Base-by-base conservation (phyloP, 2,888 invertebrate species). In the Tyria jacobaeae region DNA sequence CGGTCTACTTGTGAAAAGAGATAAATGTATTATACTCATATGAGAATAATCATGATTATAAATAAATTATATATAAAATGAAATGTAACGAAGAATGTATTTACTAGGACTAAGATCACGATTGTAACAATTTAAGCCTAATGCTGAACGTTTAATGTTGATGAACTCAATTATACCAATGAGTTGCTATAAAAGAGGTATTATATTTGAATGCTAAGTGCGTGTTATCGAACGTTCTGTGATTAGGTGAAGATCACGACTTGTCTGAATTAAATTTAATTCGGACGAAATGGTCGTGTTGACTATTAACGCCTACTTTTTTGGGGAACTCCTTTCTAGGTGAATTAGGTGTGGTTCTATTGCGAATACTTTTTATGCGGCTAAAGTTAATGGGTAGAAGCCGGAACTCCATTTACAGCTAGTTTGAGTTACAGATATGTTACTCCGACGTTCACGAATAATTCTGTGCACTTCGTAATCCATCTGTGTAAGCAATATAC, bases 241-340 rank as follows among this genome's bases (percentile, higher is more conserved):
- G 66, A 70, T 76, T 71, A 73, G 70, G 64, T 68, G 68, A 62
- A 49, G 64, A 75, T 78, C 82, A 82, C 80, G 81, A 76, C 56
- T 58, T 59, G 60, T 64, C 69, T 82, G 86, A 86, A 89, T 89
- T 81, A 80, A 78, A 80, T 78, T 78, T 87, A 85, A 89, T 88
- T 89, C 86, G 78, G 73, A 60, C 78, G 73, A 76, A 75, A 78
- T 76, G 79, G 79, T 80, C 78, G 76, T 76, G 72, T 64, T 70
- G 70, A 63, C 76, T 69, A 75, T 80, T 77, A 76, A 63, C 64
- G 52, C 47, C 49, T n/a, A 57, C 75, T 68, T 70, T 78, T 88
- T 87, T 84, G 88, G 85, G 58, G 69, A 77, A 67, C 71, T 62
- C 88, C 86, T 80, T 85, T 70, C 76, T 71, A 57, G 78, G 70